Evolutionary conservation across 2,888 invertebrate species (phyloP), one percentile per base, ranked within the genome.

Genomic region (Zhuqinia jingwanae): DNA sequence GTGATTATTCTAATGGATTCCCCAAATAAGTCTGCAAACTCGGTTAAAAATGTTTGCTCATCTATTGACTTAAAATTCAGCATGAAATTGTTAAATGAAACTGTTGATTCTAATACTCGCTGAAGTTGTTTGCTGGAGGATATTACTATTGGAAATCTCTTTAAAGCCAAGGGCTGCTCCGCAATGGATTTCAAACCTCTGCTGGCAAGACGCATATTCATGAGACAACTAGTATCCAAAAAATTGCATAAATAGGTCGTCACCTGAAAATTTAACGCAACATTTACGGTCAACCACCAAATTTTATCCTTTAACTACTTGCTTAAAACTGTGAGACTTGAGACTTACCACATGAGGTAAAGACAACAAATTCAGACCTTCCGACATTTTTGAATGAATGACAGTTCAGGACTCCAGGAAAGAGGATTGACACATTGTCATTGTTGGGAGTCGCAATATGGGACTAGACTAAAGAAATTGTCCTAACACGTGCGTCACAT

Each of bases 81-180:
- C 6, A 56, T 20, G 17, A 86, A 76, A 25, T 58, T 53, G 47
- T 76, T 86, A 42, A 45, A 86, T 10, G 65, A 27, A 22, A 77
- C 77, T 0, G 27, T 17, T 0, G 65, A 68, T 22, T 81, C 42
- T 13, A 86, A 13, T 11, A 86, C 22, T 10, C 30, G 3, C 42
- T 68, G 65, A 0, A 86, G 68, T 13, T 81, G 86, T n/a, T 47
- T 75, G 53, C 81, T 68, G 36, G 10, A 20, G 2, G 20, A 1
- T 20, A 86, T 60, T 27, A 13, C 50, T 11, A 86, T 20, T 2
- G 65, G 65, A 6, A 86, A 15, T 2, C 27, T 36, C 17, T 27
- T 36, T 11, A 86, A 10, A 25, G 77, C 58, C 6, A n/a, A 8
- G 2, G 65, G 47, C 36, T 63, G 65, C 17, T 81, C 86, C 22